phyloP scores from a whole-genome alignment of 2,888 invertebrate species.

The Aricia artaxerxes region DNA sequence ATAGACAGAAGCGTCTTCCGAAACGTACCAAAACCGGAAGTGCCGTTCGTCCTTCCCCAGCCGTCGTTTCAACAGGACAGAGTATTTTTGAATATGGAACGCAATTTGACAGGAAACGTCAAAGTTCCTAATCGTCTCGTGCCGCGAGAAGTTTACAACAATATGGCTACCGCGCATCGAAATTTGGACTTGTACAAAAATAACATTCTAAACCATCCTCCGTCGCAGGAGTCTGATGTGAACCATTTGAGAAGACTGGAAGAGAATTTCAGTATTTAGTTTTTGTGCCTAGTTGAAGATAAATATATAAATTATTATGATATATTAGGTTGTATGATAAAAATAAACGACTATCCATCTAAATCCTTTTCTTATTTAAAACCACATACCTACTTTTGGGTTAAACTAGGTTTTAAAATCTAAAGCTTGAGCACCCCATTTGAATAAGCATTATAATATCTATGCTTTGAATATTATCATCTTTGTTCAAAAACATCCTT shows the following conservation, averaged over 20 bases:
- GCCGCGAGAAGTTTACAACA: slow-evolving; percentile 67
- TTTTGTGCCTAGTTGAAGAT: slow-evolving; percentile 5
- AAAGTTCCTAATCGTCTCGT: slow-evolving; percentile 63
- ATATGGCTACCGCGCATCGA: slow-evolving; percentile 66
- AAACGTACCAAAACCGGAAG: slow-evolving; percentile 62
- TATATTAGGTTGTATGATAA: neutral
- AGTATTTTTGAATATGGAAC: slow-evolving; percentile 52
- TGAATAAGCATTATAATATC: too few relatives aligned
- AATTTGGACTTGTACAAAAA: slow-evolving; percentile 70
- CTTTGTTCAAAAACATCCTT: too few relatives aligned
- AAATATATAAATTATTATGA: slow-evolving; percentile 1
- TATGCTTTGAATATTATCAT: too few relatives aligned
- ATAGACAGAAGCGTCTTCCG: slow-evolving; percentile 59
- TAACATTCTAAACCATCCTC: slow-evolving; percentile 67
- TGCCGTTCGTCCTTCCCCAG: slow-evolving; percentile 57
- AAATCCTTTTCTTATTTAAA: neutral
- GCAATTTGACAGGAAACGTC: slow-evolving; percentile 53
- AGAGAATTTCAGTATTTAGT: slow-evolving; percentile 75
- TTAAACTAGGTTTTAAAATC: too few relatives aligned
- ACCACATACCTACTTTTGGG: too few relatives aligned
- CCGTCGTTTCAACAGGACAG: slow-evolving; percentile 60
- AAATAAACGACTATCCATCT: neutral
- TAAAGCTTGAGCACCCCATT: too few relatives aligned
- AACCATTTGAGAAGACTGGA: slow-evolving; percentile 75
- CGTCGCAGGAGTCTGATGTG: slow-evolving; percentile 62